Evolutionary conservation across 1,140 invertebrate species (phyloP), one percentile per base, ranked within the genome.

Genomic region (Dendroctonus ponderosae): DNA sequence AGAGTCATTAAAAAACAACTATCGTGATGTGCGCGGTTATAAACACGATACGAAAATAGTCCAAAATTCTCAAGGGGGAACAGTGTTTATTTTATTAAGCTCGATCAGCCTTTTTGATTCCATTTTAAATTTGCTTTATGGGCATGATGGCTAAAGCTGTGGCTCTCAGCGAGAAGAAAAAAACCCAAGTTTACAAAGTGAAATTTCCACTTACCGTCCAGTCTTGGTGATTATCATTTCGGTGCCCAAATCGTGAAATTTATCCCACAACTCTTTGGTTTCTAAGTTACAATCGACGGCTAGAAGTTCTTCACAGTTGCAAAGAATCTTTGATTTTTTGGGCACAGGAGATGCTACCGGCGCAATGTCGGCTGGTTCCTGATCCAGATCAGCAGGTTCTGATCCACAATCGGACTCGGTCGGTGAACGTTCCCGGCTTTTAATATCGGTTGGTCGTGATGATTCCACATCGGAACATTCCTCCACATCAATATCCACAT

Each of bases 191-290:
- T 14, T 53, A 5, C 37, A 26, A n/a, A 53, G 9, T 26, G 11
- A 12, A 14, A 44, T 60, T 9, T 53, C 26, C 37, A 81, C 87
- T 84, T 83, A 97, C 94, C 95, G 90, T 80, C 96, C 96, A 68
- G 93, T 94, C 83, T 97, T 97, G 7, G 96, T 98, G 80, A 98
- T 97, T 80, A 98, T 98, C 96, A 98, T 98, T 80, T 98, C 96
- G 0, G 95, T 97, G 66, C 94, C 93, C 57, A 96, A 81, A 67
- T 94, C 89, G 79, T 96, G 91, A 82, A 98, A 98, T 80, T 95
- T 93, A 80, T 94, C 90, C 92, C 92, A 94, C 37, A 94, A 83
- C 67, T 96, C 93, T 81, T 96, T 96, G 43, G 93, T 95, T 80
- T 98, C 96, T 62, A 98, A 82, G 69, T 94, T 91, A 77, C 92